Base-by-base conservation (phyloP, 2,888 invertebrate genomes). In the Trilocha varians region DNA sequence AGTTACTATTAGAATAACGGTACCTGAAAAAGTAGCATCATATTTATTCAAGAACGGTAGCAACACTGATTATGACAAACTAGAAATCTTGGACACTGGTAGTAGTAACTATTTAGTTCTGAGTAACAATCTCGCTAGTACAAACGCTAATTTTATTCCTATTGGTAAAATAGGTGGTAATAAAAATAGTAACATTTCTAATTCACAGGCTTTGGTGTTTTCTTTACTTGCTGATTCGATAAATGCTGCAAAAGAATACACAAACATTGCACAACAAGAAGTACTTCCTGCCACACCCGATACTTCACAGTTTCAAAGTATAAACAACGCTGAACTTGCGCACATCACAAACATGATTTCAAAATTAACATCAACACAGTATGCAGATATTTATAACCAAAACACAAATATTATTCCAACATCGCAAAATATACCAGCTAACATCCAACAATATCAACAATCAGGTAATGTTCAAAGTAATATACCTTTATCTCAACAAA, bases 191-290 rank as follows among this genome's bases (percentile, higher is more conserved):
- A 76, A 75, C 48, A 56, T 80, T 76, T 84, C 83, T 67, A 64
- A 77, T 84, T 82, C 85, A 70, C 84, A 84, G 78, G 82, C 78
- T 46, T 58, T 84, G 65, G 80, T 82, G 62, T 78, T 78, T 57
- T 80, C 80, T 15, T 69, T 84, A 50, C 63, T 85, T 61, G 73
- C 79, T 40, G 82, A 83, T 56, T 83, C 85, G 18, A 68, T 84
- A 44, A 84, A 83, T 52, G 69, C 71, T 42, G 85, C 80, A 16
- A 82, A 78, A 54, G 73, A 77, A 53, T 80, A 83, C 50, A 75
- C 62, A 48, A 76, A 76, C 47, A 65, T 71, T 38, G 74, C 71
- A 45, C 70, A 75, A 53, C 71, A 78, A 58, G 74, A 73, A 41
- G 52, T 59, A 43, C 40, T 61, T 42, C 41, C 60, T 45, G 52